phyloP scores from a whole-genome alignment of 2,797 vertebrate genomes.

The Oreortyx pictus region DNA sequence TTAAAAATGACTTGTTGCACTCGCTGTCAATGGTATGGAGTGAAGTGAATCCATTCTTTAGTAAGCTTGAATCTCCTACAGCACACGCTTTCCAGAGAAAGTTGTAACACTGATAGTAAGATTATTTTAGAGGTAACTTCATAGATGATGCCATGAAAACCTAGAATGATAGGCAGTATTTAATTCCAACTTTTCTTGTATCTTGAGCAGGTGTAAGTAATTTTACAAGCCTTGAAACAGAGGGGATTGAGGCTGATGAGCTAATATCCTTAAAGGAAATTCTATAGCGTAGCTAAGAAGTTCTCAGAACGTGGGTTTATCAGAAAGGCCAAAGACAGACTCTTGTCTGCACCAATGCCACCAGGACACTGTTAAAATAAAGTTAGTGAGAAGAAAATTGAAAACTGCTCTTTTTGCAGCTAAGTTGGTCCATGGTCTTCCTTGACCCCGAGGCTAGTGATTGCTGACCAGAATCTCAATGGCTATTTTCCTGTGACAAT shows the following conservation, averaged over 20 bases:
- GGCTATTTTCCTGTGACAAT: conserved; percentile 69
- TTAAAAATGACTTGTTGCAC: not conserved
- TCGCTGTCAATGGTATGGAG: not conserved
- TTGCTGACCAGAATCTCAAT: conserved; percentile 55
- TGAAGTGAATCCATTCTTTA: not conserved
- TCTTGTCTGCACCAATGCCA: not conserved
- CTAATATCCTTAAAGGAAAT: not conserved
- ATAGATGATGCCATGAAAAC: not conserved
- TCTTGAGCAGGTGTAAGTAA: not conserved
- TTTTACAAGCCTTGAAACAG: not conserved
- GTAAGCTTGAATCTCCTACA: not conserved
- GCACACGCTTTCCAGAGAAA: not conserved
- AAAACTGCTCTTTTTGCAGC: not conserved
- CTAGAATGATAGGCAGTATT: not conserved
- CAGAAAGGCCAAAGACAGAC: not conserved
- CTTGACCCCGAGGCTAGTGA: conserved; percentile 58
- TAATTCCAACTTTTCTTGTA: not conserved
- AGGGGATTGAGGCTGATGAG: not conserved
- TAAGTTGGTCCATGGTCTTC: not conserved
- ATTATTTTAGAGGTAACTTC: not conserved
- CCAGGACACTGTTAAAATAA: conserved; percentile 30
- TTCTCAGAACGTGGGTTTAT: conserved; percentile 7
- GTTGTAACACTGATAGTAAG: not conserved
- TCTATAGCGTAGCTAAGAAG: not conserved
- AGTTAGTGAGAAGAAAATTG: conserved; percentile 54